phyloP scores from a whole-genome alignment of 2,888 invertebrate species.

The Habroteleia sp. region DNA sequence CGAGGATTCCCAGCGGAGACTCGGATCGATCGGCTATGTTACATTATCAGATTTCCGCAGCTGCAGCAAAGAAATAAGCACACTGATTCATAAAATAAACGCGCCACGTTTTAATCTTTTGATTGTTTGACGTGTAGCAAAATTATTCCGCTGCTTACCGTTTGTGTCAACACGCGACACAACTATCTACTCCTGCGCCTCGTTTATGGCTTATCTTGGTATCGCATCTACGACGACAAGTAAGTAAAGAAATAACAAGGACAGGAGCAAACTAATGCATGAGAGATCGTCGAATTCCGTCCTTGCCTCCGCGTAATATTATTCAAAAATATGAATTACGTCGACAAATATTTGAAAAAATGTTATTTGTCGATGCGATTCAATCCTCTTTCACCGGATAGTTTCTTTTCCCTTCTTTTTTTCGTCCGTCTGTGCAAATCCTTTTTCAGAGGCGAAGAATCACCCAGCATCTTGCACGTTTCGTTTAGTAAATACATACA shows the following conservation, averaged over 20 bases:
- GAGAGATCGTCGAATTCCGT: not conserved
- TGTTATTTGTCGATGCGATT: conserved; percentile 37
- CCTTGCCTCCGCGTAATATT: conserved; percentile 1
- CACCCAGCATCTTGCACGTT: conserved; percentile 43
- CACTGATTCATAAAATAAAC: conserved; percentile 59
- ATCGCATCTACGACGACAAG: not conserved
- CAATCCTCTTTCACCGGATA: conserved; percentile 42
- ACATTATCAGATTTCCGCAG: conserved; percentile 62
- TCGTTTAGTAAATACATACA: conserved; percentile 56
- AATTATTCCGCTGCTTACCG: not conserved
- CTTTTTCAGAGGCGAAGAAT: conserved; percentile 45
- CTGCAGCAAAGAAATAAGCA: conserved; percentile 57
- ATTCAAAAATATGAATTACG: conserved; percentile 41
- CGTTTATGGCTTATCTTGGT: not conserved
- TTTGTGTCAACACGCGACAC: not conserved
- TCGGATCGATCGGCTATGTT: conserved; percentile 56
- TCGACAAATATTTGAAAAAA: conserved; percentile 42
- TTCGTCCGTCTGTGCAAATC: conserved; percentile 13
- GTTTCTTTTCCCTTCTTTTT: conserved; percentile 4
- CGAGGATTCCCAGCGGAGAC: conserved; percentile 55
- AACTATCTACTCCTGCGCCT: not conserved
- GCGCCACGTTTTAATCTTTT: conserved; percentile 23
- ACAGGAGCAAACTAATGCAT: not conserved
- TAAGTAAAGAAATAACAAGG: no score
- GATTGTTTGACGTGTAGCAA: conserved; percentile 11